Evolutionary conservation across 1,140 invertebrate species (phyloP).

Genomic region (Brevipalpus yothersi): DNA sequence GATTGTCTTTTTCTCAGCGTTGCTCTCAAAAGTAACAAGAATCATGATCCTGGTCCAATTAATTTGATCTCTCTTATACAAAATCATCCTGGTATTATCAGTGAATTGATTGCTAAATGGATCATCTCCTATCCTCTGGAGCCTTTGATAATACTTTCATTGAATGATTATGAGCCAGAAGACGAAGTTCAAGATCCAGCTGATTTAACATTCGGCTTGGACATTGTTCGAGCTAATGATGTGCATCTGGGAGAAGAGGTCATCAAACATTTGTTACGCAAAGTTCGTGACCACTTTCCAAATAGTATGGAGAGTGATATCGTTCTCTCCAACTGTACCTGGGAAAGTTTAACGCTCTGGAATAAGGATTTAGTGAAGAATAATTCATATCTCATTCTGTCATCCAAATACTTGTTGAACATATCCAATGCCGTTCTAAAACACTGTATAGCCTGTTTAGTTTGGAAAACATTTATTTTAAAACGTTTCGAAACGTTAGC

Average conservation of each 20-base stretch:
- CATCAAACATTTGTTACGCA: conserved; percentile 17
- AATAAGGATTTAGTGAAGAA: conserved; percentile 28
- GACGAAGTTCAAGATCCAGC: conserved; percentile 12
- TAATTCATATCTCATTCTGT: conserved; percentile 10
- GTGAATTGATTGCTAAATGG: conserved; percentile 53
- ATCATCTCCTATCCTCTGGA: conserved; percentile 24
- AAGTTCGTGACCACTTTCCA: conserved; percentile 31
- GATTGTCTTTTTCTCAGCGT: not conserved
- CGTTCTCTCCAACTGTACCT: conserved; percentile 55
- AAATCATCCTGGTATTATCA: not conserved
- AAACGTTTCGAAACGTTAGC: conserved; percentile 41
- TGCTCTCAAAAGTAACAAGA: not conserved
- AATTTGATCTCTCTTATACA: not conserved
- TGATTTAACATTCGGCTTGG: not conserved
- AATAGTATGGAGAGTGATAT: conserved; percentile 51
- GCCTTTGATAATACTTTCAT: conserved; percentile 35
- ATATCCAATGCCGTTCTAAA: conserved; percentile 20
- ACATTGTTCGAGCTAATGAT: conserved; percentile 14
- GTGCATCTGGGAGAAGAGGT: conserved; percentile 25
- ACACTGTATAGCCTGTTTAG: conserved; percentile 33
- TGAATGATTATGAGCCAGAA: conserved; percentile 19
- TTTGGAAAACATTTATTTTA: conserved; percentile 63
- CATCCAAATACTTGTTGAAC: conserved; percentile 18
- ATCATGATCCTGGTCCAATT: not conserved
- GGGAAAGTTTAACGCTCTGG: conserved; percentile 69